Evolutionary conservation across 2,888 invertebrate species (phyloP).

Genomic region (Nymphalis polychloros): DNA sequence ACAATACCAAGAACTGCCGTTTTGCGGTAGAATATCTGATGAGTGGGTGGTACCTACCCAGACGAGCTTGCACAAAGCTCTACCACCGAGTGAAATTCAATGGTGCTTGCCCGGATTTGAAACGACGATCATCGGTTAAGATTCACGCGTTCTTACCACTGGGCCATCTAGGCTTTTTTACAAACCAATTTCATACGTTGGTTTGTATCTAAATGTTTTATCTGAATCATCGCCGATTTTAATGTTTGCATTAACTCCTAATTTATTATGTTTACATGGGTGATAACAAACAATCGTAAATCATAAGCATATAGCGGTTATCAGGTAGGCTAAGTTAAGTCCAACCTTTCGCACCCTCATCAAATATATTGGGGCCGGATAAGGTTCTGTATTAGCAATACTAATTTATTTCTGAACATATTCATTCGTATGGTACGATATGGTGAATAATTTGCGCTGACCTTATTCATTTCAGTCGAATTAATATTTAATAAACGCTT

Average conservation of each 20-base stretch:
- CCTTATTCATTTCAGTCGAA: neutral
- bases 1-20: too few relatives aligned
- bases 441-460: neutral
- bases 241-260: constrained; percentile 10
- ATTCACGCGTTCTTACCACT: too few relatives aligned
- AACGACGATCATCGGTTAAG: too few relatives aligned
- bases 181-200: too few relatives aligned
- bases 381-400: neutral
- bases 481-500: constrained; percentile 1
- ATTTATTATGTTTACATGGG: constrained; percentile 14
- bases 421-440: too few relatives aligned
- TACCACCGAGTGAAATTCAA: too few relatives aligned
- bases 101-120: too few relatives aligned
- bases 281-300: constrained; percentile 18
- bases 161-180: too few relatives aligned
- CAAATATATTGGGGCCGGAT: neutral
- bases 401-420: neutral
- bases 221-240: neutral
- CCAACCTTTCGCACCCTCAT: constrained; percentile 5
- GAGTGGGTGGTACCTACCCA: too few relatives aligned
- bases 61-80: too few relatives aligned
- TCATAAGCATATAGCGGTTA: constrained; percentile 4
- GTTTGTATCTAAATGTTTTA: neutral
- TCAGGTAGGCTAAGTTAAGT: constrained; percentile 9
- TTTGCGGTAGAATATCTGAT: too few relatives aligned